A percentile compares a stretch with the other conserved stretches of the same genome.
phyloP scores from a whole-genome alignment of 2,113 vertebrate genomes.

The Thamnaconus septentrionalis region DNA sequence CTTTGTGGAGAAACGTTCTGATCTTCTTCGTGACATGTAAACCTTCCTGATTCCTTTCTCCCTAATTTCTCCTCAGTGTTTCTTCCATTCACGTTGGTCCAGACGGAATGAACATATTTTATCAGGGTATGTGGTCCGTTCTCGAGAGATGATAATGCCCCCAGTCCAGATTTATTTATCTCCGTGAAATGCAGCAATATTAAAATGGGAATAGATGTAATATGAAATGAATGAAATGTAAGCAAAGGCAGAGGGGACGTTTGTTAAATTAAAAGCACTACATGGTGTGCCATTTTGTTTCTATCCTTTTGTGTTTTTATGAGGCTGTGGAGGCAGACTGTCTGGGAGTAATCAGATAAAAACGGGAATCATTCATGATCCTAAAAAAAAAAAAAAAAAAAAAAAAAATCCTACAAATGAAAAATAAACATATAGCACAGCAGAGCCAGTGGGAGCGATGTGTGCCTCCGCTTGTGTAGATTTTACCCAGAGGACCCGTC shows the following conservation, averaged over 20 bases:
- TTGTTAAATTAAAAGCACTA: conserved; percentile 60
- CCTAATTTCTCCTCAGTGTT: conserved; percentile 45
- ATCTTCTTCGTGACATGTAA: conserved; percentile 46
- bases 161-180: conserved; percentile 20
- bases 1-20: conserved; percentile 56
- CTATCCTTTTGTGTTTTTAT: conserved; percentile 64
- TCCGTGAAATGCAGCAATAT: conserved; percentile 16
- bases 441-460: conserved; percentile 61
- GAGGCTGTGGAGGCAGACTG: conserved; percentile 72
- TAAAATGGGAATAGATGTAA: conserved; percentile 44
- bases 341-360: conserved; percentile 79
- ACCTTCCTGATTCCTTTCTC: conserved; percentile 24
- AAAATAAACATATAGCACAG: conserved; percentile 67
- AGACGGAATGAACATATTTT: conserved; percentile 32
- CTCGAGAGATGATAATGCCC: conserved; percentile 36
- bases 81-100: conserved; percentile 46
- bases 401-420: conserved; percentile 72
- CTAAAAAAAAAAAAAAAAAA: conserved; percentile 29
- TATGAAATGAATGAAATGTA: conserved; percentile 34
- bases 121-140: conserved; percentile 32
- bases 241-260: conserved; percentile 50
- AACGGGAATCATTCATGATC: conserved; percentile 72
- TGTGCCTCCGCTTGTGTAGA: conserved; percentile 46
- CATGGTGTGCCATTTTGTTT: conserved; percentile 52
- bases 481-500: conserved; percentile 66